A percentile compares a stretch with the other conserved stretches of the same genome.
These are phyloP conservation scores for Trissolcus brochymenae DNA, from an alignment of 2,888 invertebrate genomes.

Conservation along the genomic window DNA sequence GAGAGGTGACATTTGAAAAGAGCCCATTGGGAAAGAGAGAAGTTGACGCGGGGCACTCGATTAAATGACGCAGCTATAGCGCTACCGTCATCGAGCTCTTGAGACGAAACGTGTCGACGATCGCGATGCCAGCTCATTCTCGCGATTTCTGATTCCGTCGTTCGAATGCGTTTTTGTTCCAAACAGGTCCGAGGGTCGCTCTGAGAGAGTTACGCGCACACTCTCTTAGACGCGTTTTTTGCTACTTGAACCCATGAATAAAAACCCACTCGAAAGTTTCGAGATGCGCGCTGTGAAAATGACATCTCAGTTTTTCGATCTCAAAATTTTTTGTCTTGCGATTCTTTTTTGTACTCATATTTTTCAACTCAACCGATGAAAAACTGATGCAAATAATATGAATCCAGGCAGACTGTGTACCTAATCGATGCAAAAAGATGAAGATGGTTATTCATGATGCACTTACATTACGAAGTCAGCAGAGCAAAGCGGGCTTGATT, in stretches of 20 bases:
- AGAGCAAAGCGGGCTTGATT: constrained; percentile 48
- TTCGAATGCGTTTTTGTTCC: constrained; percentile 38
- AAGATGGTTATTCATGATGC: constrained; percentile 49
- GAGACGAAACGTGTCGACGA: constrained; percentile 58
- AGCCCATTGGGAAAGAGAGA: constrained; percentile 8
- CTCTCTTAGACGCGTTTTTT: constrained; percentile 16
- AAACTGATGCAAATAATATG: constrained; percentile 9
- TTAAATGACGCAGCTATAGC: constrained; percentile 50
- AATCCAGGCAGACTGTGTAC: constrained; percentile 10
- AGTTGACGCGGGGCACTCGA: constrained; percentile 36
- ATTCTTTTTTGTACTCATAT: background rate
- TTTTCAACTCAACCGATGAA: background rate
- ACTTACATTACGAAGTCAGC: constrained; percentile 41
- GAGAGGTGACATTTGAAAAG: constrained; percentile 22
- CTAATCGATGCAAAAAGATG: constrained; percentile 34
- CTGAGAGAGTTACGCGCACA: constrained; percentile 16
- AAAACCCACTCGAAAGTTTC: background rate
- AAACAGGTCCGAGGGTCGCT: constrained; percentile 28
- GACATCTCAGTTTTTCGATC: too few relatives aligned
- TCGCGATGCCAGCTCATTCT: constrained; percentile 36
- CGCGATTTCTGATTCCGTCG: constrained; percentile 32
- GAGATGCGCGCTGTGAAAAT: too few relatives aligned
- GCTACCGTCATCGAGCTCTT: constrained; percentile 26
- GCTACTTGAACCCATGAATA: constrained; percentile 3
- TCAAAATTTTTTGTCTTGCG: constrained; percentile 1